These are phyloP conservation scores for Drosophila subpulchrella DNA, from an alignment of 1,140 invertebrate genomes.

Conservation along the genomic window DNA sequence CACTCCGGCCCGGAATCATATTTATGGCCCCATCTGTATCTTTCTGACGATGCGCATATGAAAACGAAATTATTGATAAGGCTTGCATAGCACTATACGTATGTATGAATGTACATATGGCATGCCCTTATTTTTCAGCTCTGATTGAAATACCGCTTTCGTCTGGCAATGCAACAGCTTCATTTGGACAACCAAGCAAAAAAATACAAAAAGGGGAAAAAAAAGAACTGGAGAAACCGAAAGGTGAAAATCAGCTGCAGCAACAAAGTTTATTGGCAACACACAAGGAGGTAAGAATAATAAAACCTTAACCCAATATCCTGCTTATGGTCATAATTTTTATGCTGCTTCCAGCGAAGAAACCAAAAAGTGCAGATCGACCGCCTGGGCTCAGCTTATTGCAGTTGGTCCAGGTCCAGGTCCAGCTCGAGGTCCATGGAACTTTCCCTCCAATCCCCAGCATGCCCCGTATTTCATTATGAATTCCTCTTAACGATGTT, in stretches of 20 bases:
- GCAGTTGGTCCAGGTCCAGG: conserved; percentile 29
- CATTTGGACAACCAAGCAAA: conserved; percentile 47
- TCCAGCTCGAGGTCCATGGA: conserved; percentile 6
- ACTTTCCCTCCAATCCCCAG: conserved; percentile 15
- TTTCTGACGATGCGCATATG: conserved; percentile 57
- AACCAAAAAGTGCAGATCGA: conserved; percentile 27
- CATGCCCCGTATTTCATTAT: conserved; percentile 79
- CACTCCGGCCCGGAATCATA: conserved; percentile 51
- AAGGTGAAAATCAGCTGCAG: conserved; percentile 56
- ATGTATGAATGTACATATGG: background rate
- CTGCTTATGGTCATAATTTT: conserved; percentile 80
- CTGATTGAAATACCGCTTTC: conserved; percentile 70
- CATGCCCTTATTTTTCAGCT: conserved; percentile 30
- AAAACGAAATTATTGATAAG: conserved; percentile 79
- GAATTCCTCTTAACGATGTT: conserved; percentile 84
- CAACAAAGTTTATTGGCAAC: conserved; percentile 62
- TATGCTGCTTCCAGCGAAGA: conserved; percentile 41
- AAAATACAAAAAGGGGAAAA: background rate
- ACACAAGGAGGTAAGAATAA: conserved; percentile 31
- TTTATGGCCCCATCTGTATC: conserved; percentile 67
- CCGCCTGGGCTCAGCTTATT: conserved; percentile 63
- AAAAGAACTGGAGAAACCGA: conserved; percentile 14
- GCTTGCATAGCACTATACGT: background rate
- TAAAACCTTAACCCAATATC: conserved; percentile 81
- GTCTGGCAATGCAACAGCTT: conserved; percentile 63